Base-by-base conservation (phyloP, 2,113 vertebrate species). In the Zingel zingel region DNA sequence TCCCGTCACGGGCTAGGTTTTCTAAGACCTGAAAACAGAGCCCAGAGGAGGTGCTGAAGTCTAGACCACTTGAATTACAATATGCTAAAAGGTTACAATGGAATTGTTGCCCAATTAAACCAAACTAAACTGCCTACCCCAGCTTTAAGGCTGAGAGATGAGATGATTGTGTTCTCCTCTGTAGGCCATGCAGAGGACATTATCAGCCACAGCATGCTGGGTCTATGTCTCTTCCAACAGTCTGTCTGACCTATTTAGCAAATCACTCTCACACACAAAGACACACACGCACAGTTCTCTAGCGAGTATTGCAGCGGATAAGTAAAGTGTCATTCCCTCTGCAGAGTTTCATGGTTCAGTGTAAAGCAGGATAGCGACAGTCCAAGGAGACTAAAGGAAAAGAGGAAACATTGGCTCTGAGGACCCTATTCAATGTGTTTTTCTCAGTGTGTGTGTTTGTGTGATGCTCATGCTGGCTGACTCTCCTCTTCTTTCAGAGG, bases 171-270 rank as follows among this genome's bases (percentile, higher is more conserved):
- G n/a, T 75, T 79, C 62, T 58, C 39, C 72, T 86, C 43, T 80
- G 72, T 23, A 61, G 70, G 56, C 71, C 87, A 71, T 27, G 36
- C 71, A 76, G 59, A 69, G 84, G 81, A 84, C 70, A 71, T 79
- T 66, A 79, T 77, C 78, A 70, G 53, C 67, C 6, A 15, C 83
- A 72, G 39, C 74, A 67, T 66, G 66, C 76, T 56, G 79, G 57
- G 56, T 69, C 48, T 57, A 5, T n/a, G 68, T 79, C 80, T 83
- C 66, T 57, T 73, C 67, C 87, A 79, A 54, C 57, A 57, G 73
- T 86, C 83, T 91, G 73, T 85, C 84, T 91, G 91, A 91, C 87
- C 87, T 73, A 90, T 83, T 90, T 94, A 80, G 64, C 25, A 77
- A 83, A 76, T 79, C 77, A 27, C 72, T 74, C 33, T 53, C 73